These are phyloP conservation scores for Lasioglossum zephyrum DNA, from an alignment of 2,888 invertebrate species.

Conservation along the genomic window DNA sequence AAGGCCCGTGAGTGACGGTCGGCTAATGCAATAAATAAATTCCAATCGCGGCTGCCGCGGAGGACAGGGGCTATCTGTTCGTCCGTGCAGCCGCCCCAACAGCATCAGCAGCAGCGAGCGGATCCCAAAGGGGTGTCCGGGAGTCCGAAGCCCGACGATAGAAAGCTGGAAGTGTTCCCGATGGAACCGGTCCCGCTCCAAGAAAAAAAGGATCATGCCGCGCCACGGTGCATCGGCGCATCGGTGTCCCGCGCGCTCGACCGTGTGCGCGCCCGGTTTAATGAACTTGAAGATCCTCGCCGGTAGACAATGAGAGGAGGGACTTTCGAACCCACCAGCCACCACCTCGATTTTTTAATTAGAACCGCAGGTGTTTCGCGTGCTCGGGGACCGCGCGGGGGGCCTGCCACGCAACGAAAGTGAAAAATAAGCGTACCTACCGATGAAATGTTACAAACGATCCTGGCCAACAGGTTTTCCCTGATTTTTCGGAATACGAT, in stretches of 20 bases:
- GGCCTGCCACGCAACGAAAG: not conserved
- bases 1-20: constrained; percentile 76
- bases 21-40: constrained; percentile 80
- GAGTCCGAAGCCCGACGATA: constrained; percentile 60
- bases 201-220: constrained; percentile 50
- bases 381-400: constrained; percentile 33
- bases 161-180: constrained; percentile 76
- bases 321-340: constrained; percentile 4
- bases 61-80: constrained; percentile 67
- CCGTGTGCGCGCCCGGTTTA: constrained; percentile 59
- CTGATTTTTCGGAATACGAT: not conserved
- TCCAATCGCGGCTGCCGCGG: constrained; percentile 73
- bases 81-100: constrained; percentile 32
- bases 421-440: not conserved
- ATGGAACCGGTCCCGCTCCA: constrained; percentile 70
- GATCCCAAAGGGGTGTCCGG: constrained; percentile 64
- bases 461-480: constrained; percentile 3
- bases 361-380: constrained; percentile 74
- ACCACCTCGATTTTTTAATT: constrained; percentile 46
- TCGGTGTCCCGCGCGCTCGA: constrained; percentile 51
- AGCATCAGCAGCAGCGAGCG: not conserved
- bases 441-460: not conserved
- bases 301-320: constrained; percentile 65
- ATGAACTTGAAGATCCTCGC: constrained; percentile 67
- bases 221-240: not conserved